Evolutionary conservation across 2,888 invertebrate species (phyloP).

Genomic region (Xestia rhomboidea): DNA sequence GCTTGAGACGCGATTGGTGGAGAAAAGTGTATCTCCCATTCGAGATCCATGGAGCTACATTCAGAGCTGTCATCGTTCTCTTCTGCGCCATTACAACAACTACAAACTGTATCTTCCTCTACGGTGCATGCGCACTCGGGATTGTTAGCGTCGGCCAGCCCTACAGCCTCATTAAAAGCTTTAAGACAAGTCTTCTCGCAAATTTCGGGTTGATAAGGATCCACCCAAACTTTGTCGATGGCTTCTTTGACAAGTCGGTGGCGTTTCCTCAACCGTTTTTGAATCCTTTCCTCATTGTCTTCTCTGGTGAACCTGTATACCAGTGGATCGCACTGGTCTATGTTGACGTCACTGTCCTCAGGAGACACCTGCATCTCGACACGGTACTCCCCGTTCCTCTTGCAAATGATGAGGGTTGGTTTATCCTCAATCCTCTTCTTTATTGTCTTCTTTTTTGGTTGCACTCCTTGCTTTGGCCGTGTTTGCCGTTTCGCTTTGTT

Average conservation of each 20-base stretch:
- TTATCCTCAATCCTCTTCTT: conserved; percentile 75
- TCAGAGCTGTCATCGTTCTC: conserved; percentile 74
- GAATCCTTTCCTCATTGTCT: conserved; percentile 75
- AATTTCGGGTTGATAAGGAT: conserved; percentile 77
- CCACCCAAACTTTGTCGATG: conserved; percentile 73
- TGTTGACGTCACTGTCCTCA: conserved; percentile 63
- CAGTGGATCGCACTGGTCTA: conserved; percentile 72
- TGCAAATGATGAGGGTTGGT: conserved; percentile 77
- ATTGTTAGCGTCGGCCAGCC: conserved; percentile 70
- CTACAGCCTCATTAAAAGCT: conserved; percentile 78
- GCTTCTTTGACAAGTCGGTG: conserved; percentile 72
- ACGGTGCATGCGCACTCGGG: conserved; percentile 68
- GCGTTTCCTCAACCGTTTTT: conserved; percentile 68
- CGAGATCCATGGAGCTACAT: conserved; percentile 80
- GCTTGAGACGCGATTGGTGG: conserved; percentile 74
- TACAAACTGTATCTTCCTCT: conserved; percentile 67
- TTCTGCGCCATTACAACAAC: conserved; percentile 60
- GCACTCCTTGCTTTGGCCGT: conserved; percentile 62
- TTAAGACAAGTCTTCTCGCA: conserved; percentile 79
- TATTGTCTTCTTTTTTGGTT: conserved; percentile 72
- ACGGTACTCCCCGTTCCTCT: conserved; percentile 80
- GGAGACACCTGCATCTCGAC: conserved; percentile 80
- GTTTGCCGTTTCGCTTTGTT: conserved; percentile 76
- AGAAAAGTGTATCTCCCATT: conserved; percentile 86
- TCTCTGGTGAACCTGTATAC: conserved; percentile 79